Evolutionary conservation across 2,113 vertebrate species (phyloP).

Genomic region (Passer montanus): DNA sequence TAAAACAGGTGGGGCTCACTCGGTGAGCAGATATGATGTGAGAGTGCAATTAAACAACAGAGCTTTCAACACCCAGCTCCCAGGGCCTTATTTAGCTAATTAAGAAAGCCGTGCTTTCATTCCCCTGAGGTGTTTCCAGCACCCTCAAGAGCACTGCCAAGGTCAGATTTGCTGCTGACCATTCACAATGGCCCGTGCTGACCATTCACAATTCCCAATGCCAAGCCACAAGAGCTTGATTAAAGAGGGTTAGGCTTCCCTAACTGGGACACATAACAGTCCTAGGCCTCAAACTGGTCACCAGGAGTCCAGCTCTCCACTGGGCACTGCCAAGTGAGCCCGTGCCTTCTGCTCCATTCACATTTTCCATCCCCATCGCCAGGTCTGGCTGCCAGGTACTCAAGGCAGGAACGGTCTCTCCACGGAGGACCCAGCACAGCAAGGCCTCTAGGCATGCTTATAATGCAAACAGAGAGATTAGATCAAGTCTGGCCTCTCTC

Average conservation of each 20-base stretch:
- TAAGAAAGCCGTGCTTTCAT: background rate
- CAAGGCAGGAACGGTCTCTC: background rate
- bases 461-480: slow-evolving; percentile 60
- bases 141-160: background rate
- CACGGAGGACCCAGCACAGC: background rate
- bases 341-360: background rate
- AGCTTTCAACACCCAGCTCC: slow-evolving; percentile 58
- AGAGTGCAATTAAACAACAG: background rate
- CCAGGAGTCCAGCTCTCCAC: background rate
- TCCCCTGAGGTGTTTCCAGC: background rate
- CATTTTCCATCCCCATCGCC: background rate
- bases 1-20: slow-evolving; percentile 31
- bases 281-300: background rate
- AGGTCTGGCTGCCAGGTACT: background rate
- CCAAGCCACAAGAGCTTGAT: background rate
- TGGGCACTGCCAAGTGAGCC: background rate
- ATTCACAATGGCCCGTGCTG: background rate
- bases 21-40: background rate
- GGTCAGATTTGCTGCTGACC: slow-evolving; percentile 24
- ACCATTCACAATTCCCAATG: background rate
- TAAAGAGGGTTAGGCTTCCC: background rate
- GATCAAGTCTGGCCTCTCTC: slow-evolving; percentile 45
- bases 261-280: background rate
- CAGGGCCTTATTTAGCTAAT: slow-evolving; percentile 39
- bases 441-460: slow-evolving; percentile 43